These are phyloP conservation scores for Liasis olivaceus DNA, from an alignment of 2,797 vertebrate species.

Conservation along the genomic window DNA sequence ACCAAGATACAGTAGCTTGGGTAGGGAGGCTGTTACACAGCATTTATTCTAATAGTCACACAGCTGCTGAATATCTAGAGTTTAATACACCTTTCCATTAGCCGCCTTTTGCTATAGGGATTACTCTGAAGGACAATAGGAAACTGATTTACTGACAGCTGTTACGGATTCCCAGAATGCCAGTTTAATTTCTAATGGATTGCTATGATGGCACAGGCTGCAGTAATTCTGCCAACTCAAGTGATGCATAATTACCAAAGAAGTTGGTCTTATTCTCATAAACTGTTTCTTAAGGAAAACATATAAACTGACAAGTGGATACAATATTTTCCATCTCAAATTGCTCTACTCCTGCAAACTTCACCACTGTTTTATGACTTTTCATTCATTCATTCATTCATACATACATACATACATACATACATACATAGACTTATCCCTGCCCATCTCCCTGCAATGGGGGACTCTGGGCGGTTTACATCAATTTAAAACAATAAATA, in stretches of 20 bases:
- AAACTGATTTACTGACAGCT: neutral
- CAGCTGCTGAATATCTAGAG: neutral
- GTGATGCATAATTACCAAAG: neutral
- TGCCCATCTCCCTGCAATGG: no score
- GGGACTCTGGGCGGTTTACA: no score
- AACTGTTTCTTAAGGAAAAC: slow-evolving; percentile 23
- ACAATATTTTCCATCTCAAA: slow-evolving; percentile 20
- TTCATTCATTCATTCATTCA: no score
- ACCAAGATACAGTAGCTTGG: neutral
- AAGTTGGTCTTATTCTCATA: neutral
- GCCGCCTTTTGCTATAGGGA: neutral
- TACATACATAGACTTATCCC: no score
- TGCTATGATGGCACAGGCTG: neutral
- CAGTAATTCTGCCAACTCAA: neutral
- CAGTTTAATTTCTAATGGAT: neutral
- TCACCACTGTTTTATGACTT: slow-evolving; percentile 15
- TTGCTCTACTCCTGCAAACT: slow-evolving; percentile 5
- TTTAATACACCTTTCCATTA: neutral
- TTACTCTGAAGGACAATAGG: neutral
- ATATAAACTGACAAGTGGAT: slow-evolving; percentile 2
- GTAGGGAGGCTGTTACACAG: neutral
- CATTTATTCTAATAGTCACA: neutral
- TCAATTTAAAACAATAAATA: no score
- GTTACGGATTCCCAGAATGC: neutral
- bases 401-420: no score